phyloP scores from a whole-genome alignment of 1,140 invertebrate species.

The Eurosta solidaginis region DNA sequence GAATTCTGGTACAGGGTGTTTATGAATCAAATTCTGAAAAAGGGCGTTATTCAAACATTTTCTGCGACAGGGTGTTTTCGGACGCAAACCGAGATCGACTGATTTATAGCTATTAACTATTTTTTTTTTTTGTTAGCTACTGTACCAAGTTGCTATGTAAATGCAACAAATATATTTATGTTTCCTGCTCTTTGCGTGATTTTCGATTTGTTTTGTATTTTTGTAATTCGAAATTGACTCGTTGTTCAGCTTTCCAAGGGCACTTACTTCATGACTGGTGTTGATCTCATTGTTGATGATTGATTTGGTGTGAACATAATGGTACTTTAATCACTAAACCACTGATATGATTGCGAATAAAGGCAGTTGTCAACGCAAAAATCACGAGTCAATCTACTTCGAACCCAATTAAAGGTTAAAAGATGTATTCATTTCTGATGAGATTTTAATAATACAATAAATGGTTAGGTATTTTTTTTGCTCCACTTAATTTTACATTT shows the following conservation, averaged over 20 bases:
- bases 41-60: too few relatives aligned
- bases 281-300: conserved; percentile 2
- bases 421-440: background rate
- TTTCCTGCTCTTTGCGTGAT: too few relatives aligned
- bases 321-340: background rate
- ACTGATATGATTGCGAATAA: background rate
- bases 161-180: too few relatives aligned
- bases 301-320: conserved; percentile 23
- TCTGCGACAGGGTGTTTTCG: too few relatives aligned
- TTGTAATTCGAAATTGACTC: background rate
- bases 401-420: background rate
- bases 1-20: too few relatives aligned
- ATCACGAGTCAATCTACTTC: background rate
- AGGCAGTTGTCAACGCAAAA: background rate
- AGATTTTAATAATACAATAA: conserved; percentile 14
- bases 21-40: too few relatives aligned
- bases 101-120: too few relatives aligned
- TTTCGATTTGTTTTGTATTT: background rate
- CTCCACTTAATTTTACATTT: too few relatives aligned
- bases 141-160: too few relatives aligned
- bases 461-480: too few relatives aligned
- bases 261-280: background rate
- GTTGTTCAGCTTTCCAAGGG: background rate
- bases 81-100: too few relatives aligned
- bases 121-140: too few relatives aligned